Evolutionary conservation across 1,140 invertebrate genomes (phyloP), one percentile per base, ranked within the genome.

Genomic region (Littorina saxatilis): DNA sequence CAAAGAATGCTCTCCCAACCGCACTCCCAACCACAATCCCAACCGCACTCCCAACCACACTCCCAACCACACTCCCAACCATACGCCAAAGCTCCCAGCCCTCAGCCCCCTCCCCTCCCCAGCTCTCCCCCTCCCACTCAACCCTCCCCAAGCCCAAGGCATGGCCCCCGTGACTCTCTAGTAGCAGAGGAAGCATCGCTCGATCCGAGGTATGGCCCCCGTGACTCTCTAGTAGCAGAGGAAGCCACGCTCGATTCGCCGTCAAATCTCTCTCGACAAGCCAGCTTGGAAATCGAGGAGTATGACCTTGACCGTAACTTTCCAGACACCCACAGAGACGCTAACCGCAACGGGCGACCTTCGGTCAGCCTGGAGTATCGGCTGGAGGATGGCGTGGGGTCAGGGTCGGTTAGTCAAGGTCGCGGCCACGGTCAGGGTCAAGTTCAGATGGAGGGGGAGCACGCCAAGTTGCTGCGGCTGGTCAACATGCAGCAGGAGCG

Each of bases 401-500:
- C 93, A 15, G 72, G 91, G 94, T 79, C 68, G n/a, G 39, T 35
- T 35, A 94, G 27, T 47, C n/a, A n/a, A n/a, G 61, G 63, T 20
- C 23, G n/a, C 1, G 39, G 37, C 29, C 20, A 63, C 4, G 37
- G 35, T 11, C 29, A 23, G 13, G 50, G 50, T 20, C n/a, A n/a
- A n/a, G 55, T 37, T 74, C 63, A 77, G 7, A 1, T 40, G 55
- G 83, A 89, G 70, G 93, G 90, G 92, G 94, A 94, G 82, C 94
- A 94, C 74, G 93, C 92, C 83, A 96, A 97, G 92, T 94, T 98
- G 79, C 94, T 98, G 43, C 95, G 96, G 84, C 93, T 98, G 85
- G 96, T 98, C 50, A 97, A 97, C 92, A 96, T 96, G 91, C 97
- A 98, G 92, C 94, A 96, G 79, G 97, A 98, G 89, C 97, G 97